These are phyloP conservation scores for Tinamus guttatus DNA, from an alignment of 2,113 vertebrate genomes.

Conservation along the genomic window DNA sequence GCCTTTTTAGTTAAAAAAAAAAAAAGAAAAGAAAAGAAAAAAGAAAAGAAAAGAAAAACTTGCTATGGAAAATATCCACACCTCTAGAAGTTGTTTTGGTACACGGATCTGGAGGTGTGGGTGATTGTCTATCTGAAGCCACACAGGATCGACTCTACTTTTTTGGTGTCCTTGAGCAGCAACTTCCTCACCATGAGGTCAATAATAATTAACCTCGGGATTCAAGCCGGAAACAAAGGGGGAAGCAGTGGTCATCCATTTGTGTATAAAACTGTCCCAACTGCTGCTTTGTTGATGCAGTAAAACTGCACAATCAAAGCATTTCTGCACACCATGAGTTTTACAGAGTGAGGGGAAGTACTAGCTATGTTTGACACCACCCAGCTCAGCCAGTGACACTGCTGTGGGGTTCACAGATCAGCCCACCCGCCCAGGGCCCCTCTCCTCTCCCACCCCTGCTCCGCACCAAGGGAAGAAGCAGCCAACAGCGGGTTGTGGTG, in stretches of 20 bases:
- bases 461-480: constrained; percentile 82
- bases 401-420: rapidly evolving
- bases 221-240: constrained; percentile 6
- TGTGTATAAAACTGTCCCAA: background rate
- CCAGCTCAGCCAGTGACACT: rapidly evolving
- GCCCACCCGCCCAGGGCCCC: rapidly evolving
- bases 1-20: constrained; percentile 78
- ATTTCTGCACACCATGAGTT: background rate
- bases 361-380: rapidly evolving
- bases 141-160: too few relatives aligned
- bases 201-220: too few relatives aligned
- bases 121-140: too few relatives aligned
- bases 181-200: too few relatives aligned
- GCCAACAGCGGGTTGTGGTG: constrained; percentile 78
- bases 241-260: too few relatives aligned
- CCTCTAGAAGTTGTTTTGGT: too few relatives aligned
- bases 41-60: too few relatives aligned
- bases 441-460: rapidly evolving
- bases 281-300: background rate
- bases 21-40: background rate
- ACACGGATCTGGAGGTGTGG: too few relatives aligned
- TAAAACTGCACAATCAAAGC: background rate
- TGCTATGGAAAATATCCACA: too few relatives aligned
- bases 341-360: rapidly evolving
- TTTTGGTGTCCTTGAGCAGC: too few relatives aligned